Evolutionary conservation across 2,113 vertebrate genomes (phyloP).

Genomic region (Stegostoma tigrinum): DNA sequence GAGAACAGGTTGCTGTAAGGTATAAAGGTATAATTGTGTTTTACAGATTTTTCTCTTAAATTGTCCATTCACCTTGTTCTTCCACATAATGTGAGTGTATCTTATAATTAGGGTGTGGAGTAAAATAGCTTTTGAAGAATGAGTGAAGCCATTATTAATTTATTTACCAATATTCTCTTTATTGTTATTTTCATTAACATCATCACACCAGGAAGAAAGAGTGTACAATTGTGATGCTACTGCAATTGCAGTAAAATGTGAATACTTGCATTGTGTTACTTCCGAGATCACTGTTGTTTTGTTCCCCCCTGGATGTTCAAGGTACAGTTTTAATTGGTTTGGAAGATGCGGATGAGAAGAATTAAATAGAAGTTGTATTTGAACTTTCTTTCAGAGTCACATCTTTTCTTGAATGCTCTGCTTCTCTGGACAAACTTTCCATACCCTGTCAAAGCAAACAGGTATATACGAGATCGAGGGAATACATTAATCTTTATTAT

Average conservation of each 20-base stretch:
- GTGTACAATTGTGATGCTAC: neutral
- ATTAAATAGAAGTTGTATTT: neutral
- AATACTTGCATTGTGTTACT: neutral
- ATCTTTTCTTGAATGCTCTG: neutral
- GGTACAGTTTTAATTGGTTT: neutral
- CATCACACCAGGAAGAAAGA: neutral
- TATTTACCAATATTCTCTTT: neutral
- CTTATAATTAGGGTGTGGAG: neutral
- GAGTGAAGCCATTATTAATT: neutral
- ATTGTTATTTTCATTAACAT: neutral
- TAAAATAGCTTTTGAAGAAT: neutral
- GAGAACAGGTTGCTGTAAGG: neutral
- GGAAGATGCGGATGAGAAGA: neutral
- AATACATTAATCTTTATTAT: neutral
- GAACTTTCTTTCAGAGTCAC: neutral
- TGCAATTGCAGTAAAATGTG: neutral
- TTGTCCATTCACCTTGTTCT: neutral
- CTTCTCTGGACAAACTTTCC: neutral
- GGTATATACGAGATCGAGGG: neutral
- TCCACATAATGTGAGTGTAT: neutral
- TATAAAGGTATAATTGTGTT: neutral
- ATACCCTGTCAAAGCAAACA: neutral
- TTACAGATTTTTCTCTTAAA: neutral
- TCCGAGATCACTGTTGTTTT: neutral
- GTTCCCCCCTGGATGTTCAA: neutral